These are phyloP conservation scores for Tragelaphus imberbis DNA, from an alignment of 2,113 vertebrate genomes.

Conservation along the genomic window DNA sequence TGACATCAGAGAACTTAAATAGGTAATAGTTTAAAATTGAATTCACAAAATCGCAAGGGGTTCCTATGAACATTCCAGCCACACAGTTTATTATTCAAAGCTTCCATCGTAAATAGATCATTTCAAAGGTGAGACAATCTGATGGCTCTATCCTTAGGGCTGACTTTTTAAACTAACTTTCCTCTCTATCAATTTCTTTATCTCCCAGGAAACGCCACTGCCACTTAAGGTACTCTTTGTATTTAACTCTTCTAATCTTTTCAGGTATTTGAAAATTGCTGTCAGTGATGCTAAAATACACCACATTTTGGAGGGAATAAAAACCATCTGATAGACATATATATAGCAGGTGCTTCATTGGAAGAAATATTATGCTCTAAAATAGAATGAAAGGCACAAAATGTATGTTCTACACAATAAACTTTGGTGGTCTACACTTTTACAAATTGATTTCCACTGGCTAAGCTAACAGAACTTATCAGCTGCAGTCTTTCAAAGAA, in stretches of 20 bases:
- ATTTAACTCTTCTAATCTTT: slow-evolving; percentile 47
- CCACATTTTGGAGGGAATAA: neutral
- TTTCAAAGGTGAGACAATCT: neutral
- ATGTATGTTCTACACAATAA: neutral
- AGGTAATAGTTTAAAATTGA: slow-evolving; percentile 5
- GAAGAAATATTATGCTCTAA: slow-evolving; percentile 3
- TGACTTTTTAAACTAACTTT: slow-evolving; percentile 40
- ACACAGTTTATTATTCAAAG: slow-evolving; percentile 22
- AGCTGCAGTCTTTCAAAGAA: neutral
- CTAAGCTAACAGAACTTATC: slow-evolving; percentile 7
- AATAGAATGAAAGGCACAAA: slow-evolving; percentile 7
- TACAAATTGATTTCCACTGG: slow-evolving; percentile 14
- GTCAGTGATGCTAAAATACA: slow-evolving; percentile 19
- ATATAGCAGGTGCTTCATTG: neutral
- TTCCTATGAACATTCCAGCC: neutral
- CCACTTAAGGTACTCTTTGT: slow-evolving; percentile 26
- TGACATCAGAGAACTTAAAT: neutral
- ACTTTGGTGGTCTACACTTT: neutral
- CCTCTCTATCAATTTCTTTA: neutral
- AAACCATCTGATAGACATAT: slow-evolving; percentile 26
- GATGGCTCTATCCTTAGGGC: neutral
- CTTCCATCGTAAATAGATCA: neutral
- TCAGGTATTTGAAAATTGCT: slow-evolving; percentile 42
- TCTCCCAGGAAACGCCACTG: slow-evolving; percentile 27
- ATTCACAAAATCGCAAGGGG: slow-evolving; percentile 2